Evolutionary conservation across 2,797 vertebrate species (phyloP), one percentile per base, ranked within the genome.

Genomic region (Rhynchotus rufescens): DNA sequence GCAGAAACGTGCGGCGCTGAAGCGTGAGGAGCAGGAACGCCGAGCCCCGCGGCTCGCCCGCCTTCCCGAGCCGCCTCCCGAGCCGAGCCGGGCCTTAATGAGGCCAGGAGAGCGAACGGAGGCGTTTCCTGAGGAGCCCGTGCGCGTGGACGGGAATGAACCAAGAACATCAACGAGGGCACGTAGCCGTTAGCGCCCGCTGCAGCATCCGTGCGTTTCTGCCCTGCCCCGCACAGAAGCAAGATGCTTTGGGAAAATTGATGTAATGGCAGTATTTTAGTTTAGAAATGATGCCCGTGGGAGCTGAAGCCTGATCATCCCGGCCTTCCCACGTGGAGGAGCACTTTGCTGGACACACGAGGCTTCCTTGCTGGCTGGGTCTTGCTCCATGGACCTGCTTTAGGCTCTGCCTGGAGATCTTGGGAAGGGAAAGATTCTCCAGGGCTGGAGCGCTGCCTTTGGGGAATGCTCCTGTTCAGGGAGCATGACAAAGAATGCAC

Each of bases 281-380:
- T 56, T 38, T 25, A 15, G 52, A 32, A 49, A 15, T 4, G 36
- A 60, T 57, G 65, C 52, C 71, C 6, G 0, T 16, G 86, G 60
- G 65, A 76, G 47, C 40, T 36, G 74, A 13, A 12, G 47, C 4
- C 38, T 23, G 47, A 32, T 17, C 54, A 9, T 5, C 1, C 26
- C 47, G 56, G 66, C 64, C 20, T 0, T 13, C 44, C 67, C 2
- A 0, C 6, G 0, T 1, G 4, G 52, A 73, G n/a, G 65, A 54
- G n/a, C 32, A 26, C 59, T 52, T 52, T 3, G 3, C 52, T 0
- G 1, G 54, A 28, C n/a, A 10, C 15, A 30, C 32, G 12, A 40
- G 40, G 15, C 61, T 42, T 51, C 64, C 47, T 44, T 12, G 26
- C 23, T 13, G 49, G 8, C 0, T 1, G 15, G 2, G 32, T 14